Base-by-base conservation (phyloP, 2,888 invertebrate species). In the Brachylomia viminalis region DNA sequence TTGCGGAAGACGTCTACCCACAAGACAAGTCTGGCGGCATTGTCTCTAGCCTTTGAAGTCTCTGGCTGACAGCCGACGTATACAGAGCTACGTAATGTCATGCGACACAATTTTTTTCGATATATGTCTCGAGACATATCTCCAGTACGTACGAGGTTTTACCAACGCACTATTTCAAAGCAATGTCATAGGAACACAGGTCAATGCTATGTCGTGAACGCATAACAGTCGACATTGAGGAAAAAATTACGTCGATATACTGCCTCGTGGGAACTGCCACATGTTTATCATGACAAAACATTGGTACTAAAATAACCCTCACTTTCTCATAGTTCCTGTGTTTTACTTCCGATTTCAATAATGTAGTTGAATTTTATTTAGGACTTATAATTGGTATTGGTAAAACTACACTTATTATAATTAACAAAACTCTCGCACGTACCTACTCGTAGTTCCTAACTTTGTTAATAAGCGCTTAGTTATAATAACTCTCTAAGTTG, bases 161-260 rank as follows among this genome's bases (percentile, higher is more conserved):
- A 75, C 76, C 70, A 83, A 77, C 75, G 15, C 61, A 66, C 47
- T 66, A 68, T 72, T 74, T 69, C 33, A 67, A 33, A 15, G 15
- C 85, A 68, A 82, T 64, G 62, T 61, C 67, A 72, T n/a, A 38
- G 20, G 52, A 67, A 23, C 33, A 58, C 23, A 15, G 80, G 75
- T 83, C 80, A 87, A 79, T 79, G 79, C 33, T 78, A 80, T 77
- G 61, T 77, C 54, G 27, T 80, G 82, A 81, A 85, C 85, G 67
- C 58, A 65, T 83, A 72, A 77, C 61, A 72, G 45, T 58, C 54
- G 61, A 61, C 75, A 67, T 72, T 77, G 65, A 79, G 49, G 38
- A 56, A 54, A 42, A 70, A 65, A 72, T 65, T 65, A 74, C 17
- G 47, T 62, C 71, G 38, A 75, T 72, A 65, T 30, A 45, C 38